Evolutionary conservation across 2,888 invertebrate genomes (phyloP), one percentile per base, ranked within the genome.

Genomic region (Chymomyza fuscimana): DNA sequence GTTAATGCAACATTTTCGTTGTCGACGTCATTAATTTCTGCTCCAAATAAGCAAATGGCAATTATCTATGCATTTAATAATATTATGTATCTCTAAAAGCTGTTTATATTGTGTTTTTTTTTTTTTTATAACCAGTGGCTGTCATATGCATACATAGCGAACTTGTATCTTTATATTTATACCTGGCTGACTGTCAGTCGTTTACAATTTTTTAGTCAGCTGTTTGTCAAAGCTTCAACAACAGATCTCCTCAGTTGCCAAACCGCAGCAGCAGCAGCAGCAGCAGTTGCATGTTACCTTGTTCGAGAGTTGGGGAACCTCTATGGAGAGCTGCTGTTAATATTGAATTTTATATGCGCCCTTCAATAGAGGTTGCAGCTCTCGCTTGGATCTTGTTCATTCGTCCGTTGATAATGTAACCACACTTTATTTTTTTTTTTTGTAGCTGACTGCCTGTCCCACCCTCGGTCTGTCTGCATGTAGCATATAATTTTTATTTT

Each of bases 21-120:
- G n/a, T 12, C 19, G 15, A n/a, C 16, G 52, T 19, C 25, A 25
- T 58, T 58, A 22, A 52, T 63, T 80, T 81, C 75, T 77, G 87
- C 87, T 85, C 83, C 83, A 87, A 82, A 87, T 87, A 85, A 78
- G 87, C 80, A 79, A 86, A 79, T 86, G 82, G 72, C 85, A 79
- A 58, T 58, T 58, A 25, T 25, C 22, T 10, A 7, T 25, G 25
- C 10, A 54, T 79, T 82, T 85, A 79, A 86, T 73, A 63, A 74
- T 73, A 83, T 86, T 82, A 81, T 72, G 73, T 72, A 74, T 74
- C 76, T 81, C 74, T 77, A 77, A 86, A 81, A 74, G 69, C 70
- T 64, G 52, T 63, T 67, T 67, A 79, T 79, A 77, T 74, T 32
- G 32, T 3, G 7, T 32, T 32, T 32, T 1, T 19, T 32, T 32